Conservation (phyloP, 1,140 invertebrate species). For the Macrostomum lignano region DNA sequence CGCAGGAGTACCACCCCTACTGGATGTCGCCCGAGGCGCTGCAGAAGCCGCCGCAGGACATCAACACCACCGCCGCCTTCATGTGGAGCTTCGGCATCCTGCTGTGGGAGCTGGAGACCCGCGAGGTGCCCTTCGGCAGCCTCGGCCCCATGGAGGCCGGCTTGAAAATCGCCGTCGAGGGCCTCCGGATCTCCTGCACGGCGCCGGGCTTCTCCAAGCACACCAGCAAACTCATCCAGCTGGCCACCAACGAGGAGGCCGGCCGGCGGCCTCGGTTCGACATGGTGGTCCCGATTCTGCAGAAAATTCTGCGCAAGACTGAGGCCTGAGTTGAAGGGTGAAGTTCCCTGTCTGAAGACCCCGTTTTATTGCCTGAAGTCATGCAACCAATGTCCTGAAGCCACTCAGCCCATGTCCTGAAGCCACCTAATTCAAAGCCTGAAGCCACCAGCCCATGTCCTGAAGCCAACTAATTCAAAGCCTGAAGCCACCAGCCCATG, state of each 20-base stretch:
- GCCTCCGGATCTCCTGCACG: constrained; percentile 55
- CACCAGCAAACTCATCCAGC: constrained; percentile 67
- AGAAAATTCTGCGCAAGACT: too few relatives aligned
- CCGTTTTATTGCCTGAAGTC: too few relatives aligned
- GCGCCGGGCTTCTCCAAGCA: constrained; percentile 68
- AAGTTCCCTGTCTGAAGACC: too few relatives aligned
- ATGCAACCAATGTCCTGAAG: too few relatives aligned
- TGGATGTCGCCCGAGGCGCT: constrained; percentile 94
- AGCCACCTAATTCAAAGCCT: too few relatives aligned
- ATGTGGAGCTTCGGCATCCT: constrained; percentile 98
- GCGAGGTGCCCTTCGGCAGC: constrained; percentile 85
- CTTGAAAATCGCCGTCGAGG: constrained; percentile 82
- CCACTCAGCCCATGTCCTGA: too few relatives aligned
- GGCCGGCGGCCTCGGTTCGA: constrained; percentile 90
- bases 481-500: too few relatives aligned
- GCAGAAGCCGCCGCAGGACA: constrained; percentile 50
- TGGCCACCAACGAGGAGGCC: constrained; percentile 97
- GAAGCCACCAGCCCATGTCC: too few relatives aligned
- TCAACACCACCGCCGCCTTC: constrained; percentile 77
- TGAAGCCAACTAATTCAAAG: too few relatives aligned
- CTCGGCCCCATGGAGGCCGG: constrained; percentile 86
- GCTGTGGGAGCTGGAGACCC: constrained; percentile 78
- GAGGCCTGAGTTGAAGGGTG: too few relatives aligned
- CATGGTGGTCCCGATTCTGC: constrained; percentile 87
- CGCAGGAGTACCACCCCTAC: constrained; percentile 46